These are phyloP conservation scores for Isoperla grammatica DNA, from an alignment of 2,888 invertebrate genomes.

Conservation along the genomic window DNA sequence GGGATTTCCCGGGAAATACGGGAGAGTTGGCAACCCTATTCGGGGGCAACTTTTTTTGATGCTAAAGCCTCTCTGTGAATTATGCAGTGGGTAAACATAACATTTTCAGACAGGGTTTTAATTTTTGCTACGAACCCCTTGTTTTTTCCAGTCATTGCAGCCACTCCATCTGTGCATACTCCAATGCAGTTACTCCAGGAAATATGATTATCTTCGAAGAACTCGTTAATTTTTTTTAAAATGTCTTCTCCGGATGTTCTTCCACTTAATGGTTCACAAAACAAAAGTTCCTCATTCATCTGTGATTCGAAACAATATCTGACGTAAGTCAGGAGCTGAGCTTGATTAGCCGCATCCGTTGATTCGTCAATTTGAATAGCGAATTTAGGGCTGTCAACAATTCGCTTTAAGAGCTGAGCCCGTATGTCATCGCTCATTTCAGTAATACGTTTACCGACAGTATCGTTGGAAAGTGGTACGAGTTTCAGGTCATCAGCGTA, in stretches of 20 bases:
- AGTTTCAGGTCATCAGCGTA: neutral
- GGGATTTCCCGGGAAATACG: too few relatives aligned
- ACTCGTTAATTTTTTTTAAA: constrained; percentile 20
- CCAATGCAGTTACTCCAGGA: constrained; percentile 1
- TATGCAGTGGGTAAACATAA: constrained; percentile 30
- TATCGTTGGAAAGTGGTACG: constrained; percentile 12
- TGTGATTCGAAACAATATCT: constrained; percentile 19
- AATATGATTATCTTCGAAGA: neutral
- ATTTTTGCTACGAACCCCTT: constrained; percentile 30
- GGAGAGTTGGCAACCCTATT: too few relatives aligned
- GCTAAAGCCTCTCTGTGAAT: constrained; percentile 31
- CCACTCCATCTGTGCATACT: constrained; percentile 31
- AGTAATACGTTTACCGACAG: constrained; percentile 12
- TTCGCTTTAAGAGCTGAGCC: constrained; percentile 17
- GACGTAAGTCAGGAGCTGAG: constrained; percentile 22
- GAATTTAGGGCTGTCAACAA: constrained; percentile 22
- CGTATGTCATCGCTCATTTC: constrained; percentile 22
- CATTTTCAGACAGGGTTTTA: constrained; percentile 31
- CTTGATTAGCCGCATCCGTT: constrained; percentile 21
- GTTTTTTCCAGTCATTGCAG: constrained; percentile 30
- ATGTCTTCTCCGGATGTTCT: constrained; percentile 26
- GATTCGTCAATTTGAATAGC: constrained; percentile 27
- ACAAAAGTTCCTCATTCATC: constrained; percentile 24
- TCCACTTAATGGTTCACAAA: constrained; percentile 22
- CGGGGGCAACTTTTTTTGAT: constrained; percentile 30